Evolutionary conservation across 2,888 invertebrate genomes (phyloP), one percentile per base, ranked within the genome.

Genomic region (Deilephila elpenor): DNA sequence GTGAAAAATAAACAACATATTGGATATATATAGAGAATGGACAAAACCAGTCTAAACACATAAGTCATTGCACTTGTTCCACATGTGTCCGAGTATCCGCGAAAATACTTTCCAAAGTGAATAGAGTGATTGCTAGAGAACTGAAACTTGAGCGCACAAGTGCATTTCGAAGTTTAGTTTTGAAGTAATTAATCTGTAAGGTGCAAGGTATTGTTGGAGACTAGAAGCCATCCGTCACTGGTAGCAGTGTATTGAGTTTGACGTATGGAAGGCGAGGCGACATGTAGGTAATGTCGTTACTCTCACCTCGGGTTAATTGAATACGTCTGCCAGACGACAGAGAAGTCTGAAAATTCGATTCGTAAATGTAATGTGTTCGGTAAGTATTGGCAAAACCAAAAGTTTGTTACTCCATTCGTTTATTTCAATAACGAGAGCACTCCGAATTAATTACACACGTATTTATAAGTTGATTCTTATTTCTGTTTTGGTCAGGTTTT

Each of bases 61-160:
- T 20, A 20, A 64, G 44, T 20, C 59, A 73, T n/a, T 20, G 37
- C 59, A 59, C 25, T 17, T 8, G 37, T 59, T 67, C 67, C 72
- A 67, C 56, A 73, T 67, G 64, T 67, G 59, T 59, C 56, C 20
- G 34, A 53, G 32, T 56, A 59, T 73, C n/a, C 59, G 67, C n/a
- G 59, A 20, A 67, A 78, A 73, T 75, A 75, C 74, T 73, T 78
- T 73, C 71, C 72, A 59, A 72, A 62, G 71, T 76, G 77, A 83
- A 84, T 80, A 83, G 84, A 88, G 87, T 86, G 85, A 88, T 87
- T 88, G 82, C 84, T 84, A 78, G 78, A 76, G 78, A 84, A 80
- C 80, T 78, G 79, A 83, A 86, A 84, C 84, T 82, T 71, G 77
- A 86, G 85, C 34, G 51, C 61, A 84, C 84, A 84, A 86, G 83